Conservation (phyloP, 2,888 invertebrate genomes). For the Tachystola acroxantha region DNA sequence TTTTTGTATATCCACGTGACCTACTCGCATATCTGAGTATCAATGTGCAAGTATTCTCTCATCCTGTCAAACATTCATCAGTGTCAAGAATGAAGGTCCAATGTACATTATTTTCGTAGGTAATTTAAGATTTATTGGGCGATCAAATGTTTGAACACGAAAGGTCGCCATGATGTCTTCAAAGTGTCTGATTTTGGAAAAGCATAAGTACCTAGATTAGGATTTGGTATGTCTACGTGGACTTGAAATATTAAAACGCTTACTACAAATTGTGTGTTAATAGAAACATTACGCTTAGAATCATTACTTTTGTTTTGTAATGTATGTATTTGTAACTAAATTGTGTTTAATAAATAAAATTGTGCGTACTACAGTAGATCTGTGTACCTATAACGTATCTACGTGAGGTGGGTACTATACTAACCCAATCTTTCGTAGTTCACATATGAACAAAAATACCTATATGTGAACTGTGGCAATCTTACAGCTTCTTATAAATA, state of each 20-base stretch:
- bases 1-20: conserved; percentile 28
- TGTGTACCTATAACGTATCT: conserved; percentile 50
- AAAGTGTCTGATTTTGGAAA: conserved; percentile 47
- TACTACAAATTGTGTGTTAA: conserved; percentile 69
- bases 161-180: conserved; percentile 45
- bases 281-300: conserved; percentile 74
- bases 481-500: conserved; percentile 27
- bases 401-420: too few species aligned
- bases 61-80: conserved; percentile 43
- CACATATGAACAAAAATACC: conserved; percentile 32
- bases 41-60: conserved; percentile 40
- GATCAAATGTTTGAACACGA: conserved; percentile 28
- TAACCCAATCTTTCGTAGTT: conserved; percentile 63
- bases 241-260: conserved; percentile 57
- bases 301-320: conserved; percentile 64
- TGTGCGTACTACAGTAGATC: conserved; percentile 71
- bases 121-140: conserved; percentile 56
- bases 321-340: conserved; percentile 66
- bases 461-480: conserved; percentile 36
- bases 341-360: conserved; percentile 58
- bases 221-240: conserved; percentile 43
- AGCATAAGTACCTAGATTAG: conserved; percentile 30
- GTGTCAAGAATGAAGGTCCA: conserved; percentile 58
- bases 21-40: conserved; percentile 29
- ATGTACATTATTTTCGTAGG: conserved; percentile 68